These are phyloP conservation scores for Heliconius hortense DNA, from an alignment of 2,888 invertebrate genomes.

Conservation along the genomic window DNA sequence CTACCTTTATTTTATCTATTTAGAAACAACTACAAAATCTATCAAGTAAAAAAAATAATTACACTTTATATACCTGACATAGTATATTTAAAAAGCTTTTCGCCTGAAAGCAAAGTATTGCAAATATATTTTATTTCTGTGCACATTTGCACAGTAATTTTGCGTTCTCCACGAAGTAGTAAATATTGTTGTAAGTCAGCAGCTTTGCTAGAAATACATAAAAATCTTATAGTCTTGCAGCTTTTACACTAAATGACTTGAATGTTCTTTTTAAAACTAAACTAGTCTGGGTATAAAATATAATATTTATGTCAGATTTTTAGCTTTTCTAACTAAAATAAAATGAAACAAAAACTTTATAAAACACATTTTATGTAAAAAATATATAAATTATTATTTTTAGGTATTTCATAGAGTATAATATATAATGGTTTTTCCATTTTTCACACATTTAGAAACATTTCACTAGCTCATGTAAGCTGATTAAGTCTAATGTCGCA, in stretches of 20 bases:
- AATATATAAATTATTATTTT: too few species aligned
- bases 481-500: too few species aligned
- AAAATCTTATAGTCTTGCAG: conserved; percentile 14
- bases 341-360: background rate
- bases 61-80: background rate
- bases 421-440: background rate
- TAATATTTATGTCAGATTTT: conserved; percentile 11
- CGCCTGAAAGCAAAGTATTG: conserved; percentile 4
- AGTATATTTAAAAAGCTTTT: background rate
- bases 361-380: background rate
- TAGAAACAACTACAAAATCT: background rate
- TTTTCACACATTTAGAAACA: too few species aligned
- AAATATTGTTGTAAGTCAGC: conserved; percentile 21
- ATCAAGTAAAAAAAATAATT: background rate
- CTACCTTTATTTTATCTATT: background rate
- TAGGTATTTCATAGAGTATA: too few species aligned
- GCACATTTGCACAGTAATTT: conserved; percentile 14
- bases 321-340: background rate
- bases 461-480: too few species aligned
- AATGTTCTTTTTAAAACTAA: conserved; percentile 25
- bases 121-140: conserved; percentile 9
- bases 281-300: background rate
- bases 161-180: conserved; percentile 3
- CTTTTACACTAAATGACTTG: conserved; percentile 15
- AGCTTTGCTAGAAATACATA: conserved; percentile 17